Conservation (phyloP, 2,888 invertebrate genomes). For the Ormia ochracea region DNA sequence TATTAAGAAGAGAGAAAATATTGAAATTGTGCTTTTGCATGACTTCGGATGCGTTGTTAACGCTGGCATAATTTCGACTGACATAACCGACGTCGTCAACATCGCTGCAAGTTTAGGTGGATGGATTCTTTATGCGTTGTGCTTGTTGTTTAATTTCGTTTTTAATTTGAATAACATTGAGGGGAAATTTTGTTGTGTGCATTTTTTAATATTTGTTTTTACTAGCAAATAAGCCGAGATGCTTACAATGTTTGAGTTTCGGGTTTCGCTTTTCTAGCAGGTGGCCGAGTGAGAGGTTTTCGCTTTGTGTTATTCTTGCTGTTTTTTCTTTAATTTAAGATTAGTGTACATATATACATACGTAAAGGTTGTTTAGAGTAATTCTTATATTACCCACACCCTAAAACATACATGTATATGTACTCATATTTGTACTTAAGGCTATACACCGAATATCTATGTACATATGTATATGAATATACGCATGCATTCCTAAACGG, state of each 20-base stretch:
- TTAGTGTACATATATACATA: background rate
- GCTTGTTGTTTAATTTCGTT: slow-evolving; percentile 37
- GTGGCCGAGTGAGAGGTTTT: slow-evolving; percentile 48
- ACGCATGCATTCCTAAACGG: background rate
- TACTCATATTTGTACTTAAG: no score
- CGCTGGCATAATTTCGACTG: background rate
- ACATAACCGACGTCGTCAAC: background rate
- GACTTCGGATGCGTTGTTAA: background rate
- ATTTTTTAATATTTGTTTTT: slow-evolving; percentile 5
- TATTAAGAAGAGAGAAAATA: slow-evolving; percentile 29
- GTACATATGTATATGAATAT: no score
- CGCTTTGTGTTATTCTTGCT: slow-evolving; percentile 27
- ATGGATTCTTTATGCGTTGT: slow-evolving; percentile 42
- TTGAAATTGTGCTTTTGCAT: slow-evolving; percentile 36
- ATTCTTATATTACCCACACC: slow-evolving; percentile 23
- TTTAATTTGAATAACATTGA: slow-evolving; percentile 49
- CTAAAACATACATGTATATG: background rate
- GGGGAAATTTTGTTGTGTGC: slow-evolving; percentile 28
- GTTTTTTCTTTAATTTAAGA: slow-evolving; percentile 10
- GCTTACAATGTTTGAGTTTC: slow-evolving; percentile 32
- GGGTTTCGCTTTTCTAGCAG: slow-evolving; percentile 28
- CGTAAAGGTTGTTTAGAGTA: background rate
- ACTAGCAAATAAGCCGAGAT: slow-evolving; percentile 37
- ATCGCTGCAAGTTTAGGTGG: background rate
- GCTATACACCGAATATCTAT: no score